Evolutionary conservation across 2,888 invertebrate genomes (phyloP).

Genomic region (Xanthorhoe designata): DNA sequence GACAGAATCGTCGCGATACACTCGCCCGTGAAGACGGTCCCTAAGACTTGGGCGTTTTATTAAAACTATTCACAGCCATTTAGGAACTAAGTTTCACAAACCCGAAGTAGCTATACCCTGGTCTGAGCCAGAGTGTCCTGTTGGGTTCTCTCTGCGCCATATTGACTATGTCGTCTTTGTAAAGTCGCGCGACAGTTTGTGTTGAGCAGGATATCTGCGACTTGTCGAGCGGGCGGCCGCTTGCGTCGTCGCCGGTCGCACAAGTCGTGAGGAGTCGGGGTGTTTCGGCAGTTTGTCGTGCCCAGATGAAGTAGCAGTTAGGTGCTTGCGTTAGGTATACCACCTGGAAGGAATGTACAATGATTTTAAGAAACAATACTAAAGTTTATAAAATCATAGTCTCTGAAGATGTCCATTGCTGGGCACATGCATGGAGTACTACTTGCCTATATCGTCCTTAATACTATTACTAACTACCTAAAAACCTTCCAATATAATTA

Average conservation of each 20-base stretch:
- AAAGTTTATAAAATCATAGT: no score
- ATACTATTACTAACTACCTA: no score
- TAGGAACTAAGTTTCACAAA: conserved; percentile 79
- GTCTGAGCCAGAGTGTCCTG: conserved; percentile 69
- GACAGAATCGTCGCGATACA: no score
- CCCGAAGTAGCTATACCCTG: conserved; percentile 74
- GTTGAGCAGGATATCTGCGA: conserved; percentile 74
- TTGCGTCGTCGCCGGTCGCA: conserved; percentile 70
- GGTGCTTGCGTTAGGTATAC: conserved; percentile 72
- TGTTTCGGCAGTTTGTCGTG: conserved; percentile 49
- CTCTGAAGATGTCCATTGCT: no score
- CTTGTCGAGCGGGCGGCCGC: conserved; percentile 56
- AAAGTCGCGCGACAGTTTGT: conserved; percentile 68
- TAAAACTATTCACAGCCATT: conserved; percentile 63
- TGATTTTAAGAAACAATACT: not conserved
- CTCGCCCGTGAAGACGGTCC: no score
- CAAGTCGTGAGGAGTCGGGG: conserved; percentile 67
- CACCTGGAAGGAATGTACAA: conserved; percentile 57
- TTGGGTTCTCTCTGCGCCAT: conserved; percentile 73
- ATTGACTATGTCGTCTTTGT: conserved; percentile 67
- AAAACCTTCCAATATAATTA: no score
- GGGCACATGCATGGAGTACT: no score
- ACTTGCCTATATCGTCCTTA: no score
- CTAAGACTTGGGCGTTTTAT: not conserved
- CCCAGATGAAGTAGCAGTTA: conserved; percentile 75